phyloP scores from a whole-genome alignment of 30 jellyfish, hydroid and myxozoan genomes.

The Turritopsis rubra region DNA sequence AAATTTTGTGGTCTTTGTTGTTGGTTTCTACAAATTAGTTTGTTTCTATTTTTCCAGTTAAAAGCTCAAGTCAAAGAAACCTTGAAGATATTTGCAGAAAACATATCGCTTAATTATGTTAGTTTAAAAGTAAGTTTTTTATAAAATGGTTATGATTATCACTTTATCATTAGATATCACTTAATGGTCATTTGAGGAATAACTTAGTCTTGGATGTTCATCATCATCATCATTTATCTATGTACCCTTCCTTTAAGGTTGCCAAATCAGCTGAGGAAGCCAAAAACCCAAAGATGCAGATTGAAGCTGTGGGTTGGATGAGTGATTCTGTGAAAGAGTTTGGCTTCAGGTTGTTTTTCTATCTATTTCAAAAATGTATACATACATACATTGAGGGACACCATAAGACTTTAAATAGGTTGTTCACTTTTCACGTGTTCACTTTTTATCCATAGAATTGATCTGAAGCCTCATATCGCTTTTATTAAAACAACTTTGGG shows the following conservation, averaged over 20 bases:
- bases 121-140: constrained; percentile 54
- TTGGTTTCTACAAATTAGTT: background rate
- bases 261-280: constrained; percentile 71
- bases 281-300: constrained; percentile 77
- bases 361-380: no score
- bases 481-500: constrained; percentile 71
- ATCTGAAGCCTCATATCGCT: constrained; percentile 78
- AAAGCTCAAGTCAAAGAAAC: constrained; percentile 78
- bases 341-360: constrained; percentile 67
- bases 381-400: no score
- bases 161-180: no score
- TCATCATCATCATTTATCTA: no score
- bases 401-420: no score
- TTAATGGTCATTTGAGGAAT: no score
- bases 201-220: no score
- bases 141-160: no score
- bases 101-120: constrained; percentile 80
- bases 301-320: constrained; percentile 87
- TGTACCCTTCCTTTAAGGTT: constrained; percentile 30
- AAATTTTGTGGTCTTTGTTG: background rate
- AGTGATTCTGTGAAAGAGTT: constrained; percentile 73
- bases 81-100: constrained; percentile 81
- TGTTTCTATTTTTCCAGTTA: constrained; percentile 29
- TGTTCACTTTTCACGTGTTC: no score
- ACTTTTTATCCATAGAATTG: constrained; percentile 75